A percentile compares a stretch with the other conserved stretches of the same genome.
phyloP scores from a whole-genome alignment of 2,888 invertebrate species.

The Ypsolopha scabrella region DNA sequence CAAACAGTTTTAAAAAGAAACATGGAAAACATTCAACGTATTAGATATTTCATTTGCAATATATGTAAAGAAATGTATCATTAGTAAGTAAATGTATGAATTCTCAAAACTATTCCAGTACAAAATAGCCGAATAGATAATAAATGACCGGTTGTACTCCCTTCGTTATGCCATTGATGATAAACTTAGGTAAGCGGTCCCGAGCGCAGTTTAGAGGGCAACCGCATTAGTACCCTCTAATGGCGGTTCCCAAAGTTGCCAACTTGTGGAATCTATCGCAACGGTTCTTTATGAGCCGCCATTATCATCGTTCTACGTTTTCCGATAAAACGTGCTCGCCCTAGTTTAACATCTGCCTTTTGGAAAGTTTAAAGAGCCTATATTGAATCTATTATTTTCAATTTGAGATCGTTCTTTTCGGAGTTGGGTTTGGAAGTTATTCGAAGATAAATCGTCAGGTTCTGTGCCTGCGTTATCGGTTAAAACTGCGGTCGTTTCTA shows the following conservation, averaged over 20 bases:
- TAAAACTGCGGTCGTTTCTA: too few species aligned
- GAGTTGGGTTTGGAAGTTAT: too few species aligned
- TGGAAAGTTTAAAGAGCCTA: slow-evolving; percentile 45
- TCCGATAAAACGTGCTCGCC: slow-evolving; percentile 62
- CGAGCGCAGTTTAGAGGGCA: slow-evolving; percentile 15
- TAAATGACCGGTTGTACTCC: background rate
- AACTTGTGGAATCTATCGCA: slow-evolving; percentile 62
- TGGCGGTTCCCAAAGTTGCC: slow-evolving; percentile 58
- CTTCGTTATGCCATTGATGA: background rate
- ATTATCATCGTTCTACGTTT: slow-evolving; percentile 62
- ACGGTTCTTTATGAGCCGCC: slow-evolving; percentile 60
- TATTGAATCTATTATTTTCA: slow-evolving; percentile 48
- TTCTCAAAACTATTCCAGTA: too few species aligned
- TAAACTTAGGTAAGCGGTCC: background rate
- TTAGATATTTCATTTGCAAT: too few species aligned
- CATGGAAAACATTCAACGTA: too few species aligned
- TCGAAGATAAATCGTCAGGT: too few species aligned
- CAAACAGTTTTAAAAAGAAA: too few species aligned
- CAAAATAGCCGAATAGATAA: background rate
- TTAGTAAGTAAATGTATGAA: too few species aligned
- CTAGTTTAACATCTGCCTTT: slow-evolving; percentile 52
- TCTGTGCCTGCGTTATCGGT: too few species aligned
- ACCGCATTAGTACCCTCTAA: slow-evolving; percentile 55
- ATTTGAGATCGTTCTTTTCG: slow-evolving; percentile 18
- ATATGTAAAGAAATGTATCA: too few species aligned